Percentiles rank a stretch among this genome's conserved stretches.
Conservation (phyloP, 2,797 vertebrate species). For the Sitta carolinensis region DNA sequence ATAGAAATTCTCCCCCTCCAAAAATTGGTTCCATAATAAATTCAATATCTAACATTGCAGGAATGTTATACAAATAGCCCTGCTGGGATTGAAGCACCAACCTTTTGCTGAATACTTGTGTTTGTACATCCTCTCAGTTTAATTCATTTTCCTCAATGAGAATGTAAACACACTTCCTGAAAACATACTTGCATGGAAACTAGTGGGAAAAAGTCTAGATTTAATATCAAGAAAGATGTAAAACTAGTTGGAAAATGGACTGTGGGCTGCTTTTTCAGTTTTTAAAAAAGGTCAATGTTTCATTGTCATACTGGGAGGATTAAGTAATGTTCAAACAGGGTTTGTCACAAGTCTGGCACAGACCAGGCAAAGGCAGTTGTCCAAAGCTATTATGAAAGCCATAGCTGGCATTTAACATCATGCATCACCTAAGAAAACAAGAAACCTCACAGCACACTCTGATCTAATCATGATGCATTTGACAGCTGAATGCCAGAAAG, state of each 20-base stretch:
- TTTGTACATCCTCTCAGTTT: background rate
- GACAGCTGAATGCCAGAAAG: background rate
- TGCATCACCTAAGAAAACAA: slow-evolving; percentile 1
- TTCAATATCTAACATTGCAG: background rate
- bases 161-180: background rate
- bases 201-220: background rate
- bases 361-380: background rate
- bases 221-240: background rate
- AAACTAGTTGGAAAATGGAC: background rate
- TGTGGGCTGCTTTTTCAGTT: background rate
- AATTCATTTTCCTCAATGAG: background rate
- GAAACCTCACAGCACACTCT: background rate
- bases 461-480: background rate
- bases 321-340: background rate
- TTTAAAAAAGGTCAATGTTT: background rate
- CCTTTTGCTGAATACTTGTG: background rate
- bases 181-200: background rate
- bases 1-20: background rate
- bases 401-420: background rate
- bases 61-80: background rate
- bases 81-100: background rate
- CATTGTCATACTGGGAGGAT: background rate
- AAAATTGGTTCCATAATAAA: background rate
- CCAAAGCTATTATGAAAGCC: background rate
- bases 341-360: background rate